Evolutionary conservation across 2,888 invertebrate genomes (phyloP), one percentile per base, ranked within the genome.

Genomic region (Drosophila stalkeri): DNA sequence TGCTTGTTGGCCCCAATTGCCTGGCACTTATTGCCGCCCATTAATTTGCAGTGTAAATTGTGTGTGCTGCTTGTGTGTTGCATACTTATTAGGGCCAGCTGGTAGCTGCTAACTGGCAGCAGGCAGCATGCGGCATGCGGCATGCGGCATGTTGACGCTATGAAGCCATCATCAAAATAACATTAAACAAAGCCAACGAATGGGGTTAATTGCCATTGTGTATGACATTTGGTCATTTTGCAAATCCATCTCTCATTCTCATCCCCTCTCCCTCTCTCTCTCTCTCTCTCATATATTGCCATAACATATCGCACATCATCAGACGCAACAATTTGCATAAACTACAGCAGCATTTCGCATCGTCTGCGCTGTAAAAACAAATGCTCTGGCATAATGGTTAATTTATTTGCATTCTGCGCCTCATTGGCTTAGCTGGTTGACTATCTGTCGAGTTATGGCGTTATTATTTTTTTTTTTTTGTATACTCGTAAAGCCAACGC

Each of bases 171-270:
- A 75, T 72, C 72, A 72, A 66, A 69, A 61, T 60, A 68, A 33
- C 75, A 84, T 81, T 74, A 88, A 88, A 86, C 56, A 78, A 41
- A 18, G n/a, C 80, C 54, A 56, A 68, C 57, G 70, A 84, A 81
- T 81, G 86, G 89, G 89, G 89, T 86, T 86, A 86, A 87, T 89
- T 89, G 68, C 72, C 66, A 52, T 73, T 85, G 76, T 82, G 90
- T 85, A 72, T 76, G 88, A 43, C 80, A 73, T 61, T 87, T 69
- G 67, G 56, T 47, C 77, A 80, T 80, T 89, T 81, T 71, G 46
- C 16, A 23, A 23, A 33, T 44, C 23, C 47, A 35, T n/a, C 46
- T 12, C 1, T 0, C 33, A 2, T 14, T 12, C 35, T 2, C 47
- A 0, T 31, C 0, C 27, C 0, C 16, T 9, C 47, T 16, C 47